Percentiles rank a stretch among this genome's conserved stretches.
These are phyloP conservation scores for Charaxes varanes DNA, from an alignment of 1,140 invertebrate species.

Conservation along the genomic window DNA sequence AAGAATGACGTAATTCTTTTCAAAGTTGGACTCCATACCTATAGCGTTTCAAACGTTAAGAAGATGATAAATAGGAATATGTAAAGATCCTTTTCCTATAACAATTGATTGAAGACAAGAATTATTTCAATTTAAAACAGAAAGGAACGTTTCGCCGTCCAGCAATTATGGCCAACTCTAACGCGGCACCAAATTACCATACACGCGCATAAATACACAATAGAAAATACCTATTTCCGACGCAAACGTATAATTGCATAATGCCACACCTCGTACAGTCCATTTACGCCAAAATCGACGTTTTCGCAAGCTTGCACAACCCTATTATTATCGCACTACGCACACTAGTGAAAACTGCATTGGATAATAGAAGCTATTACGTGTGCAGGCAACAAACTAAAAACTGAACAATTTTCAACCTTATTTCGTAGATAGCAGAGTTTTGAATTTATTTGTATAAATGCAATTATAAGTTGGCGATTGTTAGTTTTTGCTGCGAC, in stretches of 20 bases:
- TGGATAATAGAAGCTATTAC: constrained; percentile 30
- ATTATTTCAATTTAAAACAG: too few relatives aligned
- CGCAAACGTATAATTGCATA: constrained; percentile 16
- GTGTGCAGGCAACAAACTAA: constrained; percentile 1
- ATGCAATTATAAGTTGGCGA: constrained; percentile 7
- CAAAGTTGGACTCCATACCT: too few relatives aligned
- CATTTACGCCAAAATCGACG: constrained; percentile 34
- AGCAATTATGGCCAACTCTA: background rate
- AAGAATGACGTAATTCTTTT: too few relatives aligned
- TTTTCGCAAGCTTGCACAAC: constrained; percentile 48
- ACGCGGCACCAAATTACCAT: constrained; percentile 9
- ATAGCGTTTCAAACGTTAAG: too few relatives aligned
- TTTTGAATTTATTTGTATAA: constrained; percentile 7
- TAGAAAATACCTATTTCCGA: constrained; percentile 22
- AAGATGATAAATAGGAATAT: too few relatives aligned
- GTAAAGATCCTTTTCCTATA: too few relatives aligned
- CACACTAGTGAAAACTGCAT: constrained; percentile 43
- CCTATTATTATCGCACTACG: constrained; percentile 45
- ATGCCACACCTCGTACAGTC: constrained; percentile 5
- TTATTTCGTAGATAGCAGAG: constrained; percentile 12
- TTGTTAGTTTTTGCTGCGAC: constrained; percentile 8
- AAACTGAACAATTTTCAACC: constrained; percentile 13
- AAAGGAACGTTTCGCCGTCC: too few relatives aligned
- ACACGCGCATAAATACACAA: constrained; percentile 2
- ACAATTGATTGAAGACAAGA: too few relatives aligned